A percentile compares a stretch with the other conserved stretches of the same genome.
These are phyloP conservation scores for Menidia beryllina DNA, from an alignment of 2,113 vertebrate genomes.

Conservation along the genomic window DNA sequence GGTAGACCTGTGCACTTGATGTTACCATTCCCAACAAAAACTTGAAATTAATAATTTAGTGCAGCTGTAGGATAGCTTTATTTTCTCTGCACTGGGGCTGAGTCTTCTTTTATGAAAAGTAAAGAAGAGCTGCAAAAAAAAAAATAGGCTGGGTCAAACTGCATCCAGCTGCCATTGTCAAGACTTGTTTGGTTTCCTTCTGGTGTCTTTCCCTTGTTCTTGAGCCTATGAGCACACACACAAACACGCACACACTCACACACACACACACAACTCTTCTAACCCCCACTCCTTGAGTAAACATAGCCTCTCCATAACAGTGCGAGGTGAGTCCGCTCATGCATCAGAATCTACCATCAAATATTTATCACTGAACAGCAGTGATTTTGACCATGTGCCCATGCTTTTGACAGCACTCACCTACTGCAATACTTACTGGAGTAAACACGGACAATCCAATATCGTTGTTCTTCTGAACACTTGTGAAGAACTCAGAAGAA, in stretches of 20 bases:
- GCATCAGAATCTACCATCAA: constrained; percentile 81
- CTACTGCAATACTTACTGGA: constrained; percentile 72
- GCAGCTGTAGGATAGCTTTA: constrained; percentile 70
- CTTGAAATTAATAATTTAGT: constrained; percentile 77
- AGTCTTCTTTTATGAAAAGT: constrained; percentile 71
- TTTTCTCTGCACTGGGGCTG: constrained; percentile 73
- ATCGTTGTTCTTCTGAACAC: constrained; percentile 61
- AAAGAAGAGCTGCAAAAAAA: constrained; percentile 28
- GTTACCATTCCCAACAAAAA: constrained; percentile 66
- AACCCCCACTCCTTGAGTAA: constrained; percentile 53
- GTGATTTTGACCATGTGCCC: constrained; percentile 78
- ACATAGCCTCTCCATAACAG: constrained; percentile 78
- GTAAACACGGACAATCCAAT: constrained; percentile 74
- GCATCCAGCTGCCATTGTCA: constrained; percentile 43
- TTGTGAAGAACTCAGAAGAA: constrained; percentile 47
- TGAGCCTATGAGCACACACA: background rate
- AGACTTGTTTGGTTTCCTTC: constrained; percentile 43
- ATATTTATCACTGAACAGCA: constrained; percentile 80
- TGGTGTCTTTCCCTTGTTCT: constrained; percentile 24
- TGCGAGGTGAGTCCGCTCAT: constrained; percentile 72
- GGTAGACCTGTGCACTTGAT: constrained; percentile 59
- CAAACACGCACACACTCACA: constrained; percentile 26
- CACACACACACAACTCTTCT: constrained; percentile 28
- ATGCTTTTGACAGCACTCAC: constrained; percentile 78
- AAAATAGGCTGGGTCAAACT: constrained; percentile 60